Evolutionary conservation across 2,113 vertebrate species (phyloP), one percentile per base, ranked within the genome.

Genomic region (Onychostruthus taczanowskii): DNA sequence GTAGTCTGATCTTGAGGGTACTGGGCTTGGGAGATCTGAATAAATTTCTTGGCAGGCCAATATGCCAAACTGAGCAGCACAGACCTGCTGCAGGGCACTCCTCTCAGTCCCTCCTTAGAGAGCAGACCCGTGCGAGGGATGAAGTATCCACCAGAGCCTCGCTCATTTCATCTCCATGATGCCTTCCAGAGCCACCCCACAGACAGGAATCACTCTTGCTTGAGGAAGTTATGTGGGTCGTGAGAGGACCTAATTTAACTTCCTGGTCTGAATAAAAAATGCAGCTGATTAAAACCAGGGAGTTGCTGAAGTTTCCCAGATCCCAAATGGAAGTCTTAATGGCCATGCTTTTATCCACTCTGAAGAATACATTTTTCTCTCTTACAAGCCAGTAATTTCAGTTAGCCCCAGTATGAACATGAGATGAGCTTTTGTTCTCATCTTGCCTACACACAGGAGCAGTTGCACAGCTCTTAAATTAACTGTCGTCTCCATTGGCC

Each of bases 251-350:
- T 68, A 89, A 91, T 72, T 97, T 87, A 87, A 78, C 68, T 33
- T 76, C 52, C 74, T 68, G 9, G 52, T 67, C 74, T 76, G 84
- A 91, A 95, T 75, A 81, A 87, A 92, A 95, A 82, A 75, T 47
- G 43, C 27, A 84, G 61, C 49, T 95, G 91, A 91, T 64, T 95
- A 94, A 95, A 92, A 79, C 17, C 91, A 94, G 81, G 69, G 53
- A 89, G 87, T 91, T 0, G 0, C 16, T 94, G 86, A 96, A 84
- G 89, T 70, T 95, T 94, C n/a, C 69, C 89, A 96, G 80, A 90
- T 70, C 69, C 33, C 64, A 91, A 64, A 44, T 28, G 31, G 61
- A 92, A 78, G 52, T 41, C 87, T 78, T 90, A 93, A 89, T 56
- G 62, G 87, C 44, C 59, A 16, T 47, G 68, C 50, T 75, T 94